Base-by-base conservation (phyloP, 2,113 vertebrate genomes). In the Anthoscopus minutus region DNA sequence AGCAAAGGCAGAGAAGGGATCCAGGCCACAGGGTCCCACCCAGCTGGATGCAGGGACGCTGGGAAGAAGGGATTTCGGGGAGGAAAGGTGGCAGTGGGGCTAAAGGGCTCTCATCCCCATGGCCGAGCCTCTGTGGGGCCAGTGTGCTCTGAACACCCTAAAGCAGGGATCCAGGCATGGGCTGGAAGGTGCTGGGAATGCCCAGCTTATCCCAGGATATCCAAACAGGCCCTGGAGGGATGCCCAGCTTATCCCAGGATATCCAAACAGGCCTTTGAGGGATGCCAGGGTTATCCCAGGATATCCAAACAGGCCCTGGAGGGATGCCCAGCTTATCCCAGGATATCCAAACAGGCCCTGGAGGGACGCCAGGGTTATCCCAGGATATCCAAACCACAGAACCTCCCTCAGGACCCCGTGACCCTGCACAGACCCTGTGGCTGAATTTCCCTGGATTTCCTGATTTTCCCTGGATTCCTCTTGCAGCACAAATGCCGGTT, bases 401-500 rank as follows among this genome's bases (percentile, higher is more conserved):
- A 23, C 9, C 9, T 23, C 31, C 62, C n/a, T 1, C 0, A 1
- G 6, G 24, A 24, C 6, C 7, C 33, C 21, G 4, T 12, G 31
- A 5, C 30, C n/a, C 83, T 31, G 33, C 51, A 9, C 35, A 2
- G 9, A 25, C 3, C 42, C 25, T 21, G 27, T 2, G 16, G 13
- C 33, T 66, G n/a, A 42, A 51, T 20, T 20, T 15, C 18, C 51
- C n/a, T 5, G 7, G 37, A 18, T 50, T 51, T 10, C 45, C 62
- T 7, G 42, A 3, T 33, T 57, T 50, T 13, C 28, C 27, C 33
- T 4, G 15, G 24, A n/a, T 47, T 48, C 50, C 47, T 15, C 28
- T 3, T 19, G 56, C 50, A 4, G 19, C 38, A 53, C 37, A 14
- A 15, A 28, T 71, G 45, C 50, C 56, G 27, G 15, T 70, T 73